Evolutionary conservation across 2,888 invertebrate species (phyloP).

Genomic region (Willowsia nigromaculata): DNA sequence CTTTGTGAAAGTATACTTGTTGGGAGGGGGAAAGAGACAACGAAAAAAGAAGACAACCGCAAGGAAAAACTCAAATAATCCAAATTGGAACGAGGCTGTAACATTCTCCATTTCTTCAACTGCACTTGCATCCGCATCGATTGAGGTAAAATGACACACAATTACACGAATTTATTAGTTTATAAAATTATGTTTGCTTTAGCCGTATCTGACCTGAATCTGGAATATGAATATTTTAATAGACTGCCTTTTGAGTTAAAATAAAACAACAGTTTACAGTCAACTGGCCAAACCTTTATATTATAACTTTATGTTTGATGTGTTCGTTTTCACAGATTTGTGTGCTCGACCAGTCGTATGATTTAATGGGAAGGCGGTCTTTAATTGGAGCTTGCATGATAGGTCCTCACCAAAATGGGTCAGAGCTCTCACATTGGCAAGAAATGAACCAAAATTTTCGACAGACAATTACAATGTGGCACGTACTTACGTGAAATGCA

Average conservation of each 20-base stretch:
- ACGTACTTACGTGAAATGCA: slow-evolving; percentile 65
- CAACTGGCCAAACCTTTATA: too few relatives aligned
- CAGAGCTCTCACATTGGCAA: slow-evolving; percentile 91
- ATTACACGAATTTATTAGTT: background rate
- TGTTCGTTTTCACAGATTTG: slow-evolving; percentile 81
- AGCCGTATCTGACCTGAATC: background rate
- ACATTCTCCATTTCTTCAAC: slow-evolving; percentile 91
- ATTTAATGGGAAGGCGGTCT: slow-evolving; percentile 84
- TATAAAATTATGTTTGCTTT: background rate
- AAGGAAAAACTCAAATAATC: slow-evolving; percentile 87
- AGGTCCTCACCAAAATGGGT: slow-evolving; percentile 85
- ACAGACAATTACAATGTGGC: slow-evolving; percentile 73
- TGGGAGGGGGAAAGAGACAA: slow-evolving; percentile 91
- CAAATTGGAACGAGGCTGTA: slow-evolving; percentile 95
- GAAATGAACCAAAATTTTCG: slow-evolving; percentile 93
- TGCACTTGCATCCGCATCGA: slow-evolving; percentile 87
- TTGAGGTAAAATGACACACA: slow-evolving; percentile 85
- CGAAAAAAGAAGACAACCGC: slow-evolving; percentile 94
- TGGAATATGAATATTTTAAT: too few relatives aligned
- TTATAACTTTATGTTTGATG: too few relatives aligned
- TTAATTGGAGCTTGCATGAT: slow-evolving; percentile 87
- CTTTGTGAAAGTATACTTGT: slow-evolving; percentile 91
- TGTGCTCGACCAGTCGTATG: slow-evolving; percentile 84
- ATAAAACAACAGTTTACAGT: too few relatives aligned
- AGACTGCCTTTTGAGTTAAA: too few relatives aligned